phyloP scores from a whole-genome alignment of 1,140 invertebrate species.

The Orchestia grillus region DNA sequence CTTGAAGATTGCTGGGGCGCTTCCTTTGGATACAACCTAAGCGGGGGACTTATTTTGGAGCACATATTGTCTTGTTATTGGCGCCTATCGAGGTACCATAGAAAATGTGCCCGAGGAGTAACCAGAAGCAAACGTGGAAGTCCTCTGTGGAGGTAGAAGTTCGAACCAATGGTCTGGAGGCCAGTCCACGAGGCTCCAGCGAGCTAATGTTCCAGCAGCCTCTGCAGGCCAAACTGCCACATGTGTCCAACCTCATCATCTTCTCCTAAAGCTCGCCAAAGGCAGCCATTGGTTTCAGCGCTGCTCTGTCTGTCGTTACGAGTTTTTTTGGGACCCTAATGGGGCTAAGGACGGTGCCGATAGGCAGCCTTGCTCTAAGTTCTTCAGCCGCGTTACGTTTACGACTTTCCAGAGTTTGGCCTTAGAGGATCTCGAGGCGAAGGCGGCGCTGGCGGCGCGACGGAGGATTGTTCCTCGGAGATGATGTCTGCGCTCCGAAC shows the following conservation, averaged over 20 bases:
- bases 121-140: not conserved
- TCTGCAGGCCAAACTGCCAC: not conserved
- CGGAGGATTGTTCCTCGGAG: not conserved
- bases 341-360: conserved; percentile 21
- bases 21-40: not conserved
- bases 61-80: not conserved
- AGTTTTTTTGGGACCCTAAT: not conserved
- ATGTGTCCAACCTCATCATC: conserved; percentile 18
- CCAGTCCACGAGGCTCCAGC: not conserved
- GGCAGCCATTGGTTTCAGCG: conserved; percentile 47
- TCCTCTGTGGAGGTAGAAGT: not conserved
- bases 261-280: conserved; percentile 17
- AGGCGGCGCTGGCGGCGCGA: not conserved
- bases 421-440: not conserved
- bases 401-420: conserved; percentile 42
- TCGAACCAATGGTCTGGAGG: not conserved
- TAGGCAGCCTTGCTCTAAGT: conserved; percentile 46
- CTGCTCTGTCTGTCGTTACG: not conserved
- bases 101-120: conserved; percentile 1
- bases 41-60: not conserved
- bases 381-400: conserved; percentile 12
- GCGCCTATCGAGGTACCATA: conserved; percentile 16
- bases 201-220: conserved; percentile 50
- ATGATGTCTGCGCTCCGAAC: not conserved
- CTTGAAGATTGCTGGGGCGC: not conserved